These are phyloP conservation scores for Picathartes gymnocephalus DNA, from an alignment of 2,113 vertebrate species.

Conservation along the genomic window DNA sequence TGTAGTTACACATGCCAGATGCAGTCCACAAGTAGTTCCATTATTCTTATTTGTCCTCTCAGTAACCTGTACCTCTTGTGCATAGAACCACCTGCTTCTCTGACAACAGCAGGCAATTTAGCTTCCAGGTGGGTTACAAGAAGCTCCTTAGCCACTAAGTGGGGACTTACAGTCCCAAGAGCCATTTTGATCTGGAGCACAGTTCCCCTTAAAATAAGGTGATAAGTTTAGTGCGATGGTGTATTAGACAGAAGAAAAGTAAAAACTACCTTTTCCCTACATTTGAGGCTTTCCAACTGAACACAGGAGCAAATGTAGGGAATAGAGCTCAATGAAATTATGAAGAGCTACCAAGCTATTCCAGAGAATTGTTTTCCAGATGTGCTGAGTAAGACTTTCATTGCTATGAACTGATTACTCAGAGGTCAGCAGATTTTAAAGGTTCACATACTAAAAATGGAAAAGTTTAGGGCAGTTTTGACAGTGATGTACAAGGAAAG, in stretches of 20 bases:
- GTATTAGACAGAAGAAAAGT: neutral
- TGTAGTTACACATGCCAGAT: neutral
- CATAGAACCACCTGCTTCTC: constrained; percentile 5
- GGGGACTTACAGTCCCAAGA: neutral
- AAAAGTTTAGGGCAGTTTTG: neutral
- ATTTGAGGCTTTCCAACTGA: neutral
- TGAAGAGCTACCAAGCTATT: neutral
- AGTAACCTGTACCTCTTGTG: constrained; percentile 9
- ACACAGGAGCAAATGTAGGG: neutral
- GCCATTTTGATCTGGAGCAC: neutral
- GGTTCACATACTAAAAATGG: neutral
- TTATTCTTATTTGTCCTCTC: neutral
- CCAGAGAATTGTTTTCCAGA: neutral
- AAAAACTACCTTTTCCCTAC: neutral
- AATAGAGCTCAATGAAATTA: neutral
- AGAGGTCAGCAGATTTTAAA: neutral
- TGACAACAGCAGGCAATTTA: neutral
- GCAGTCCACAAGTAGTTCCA: neutral
- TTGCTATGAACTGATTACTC: neutral
- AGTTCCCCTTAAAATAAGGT: neutral
- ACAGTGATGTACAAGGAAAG: neutral
- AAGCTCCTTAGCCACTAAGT: neutral
- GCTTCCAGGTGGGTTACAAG: neutral
- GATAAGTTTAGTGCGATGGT: neutral
- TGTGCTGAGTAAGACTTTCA: neutral